Conservation (phyloP, 2,797 vertebrate genomes). For the Notolepis coatsorum region DNA sequence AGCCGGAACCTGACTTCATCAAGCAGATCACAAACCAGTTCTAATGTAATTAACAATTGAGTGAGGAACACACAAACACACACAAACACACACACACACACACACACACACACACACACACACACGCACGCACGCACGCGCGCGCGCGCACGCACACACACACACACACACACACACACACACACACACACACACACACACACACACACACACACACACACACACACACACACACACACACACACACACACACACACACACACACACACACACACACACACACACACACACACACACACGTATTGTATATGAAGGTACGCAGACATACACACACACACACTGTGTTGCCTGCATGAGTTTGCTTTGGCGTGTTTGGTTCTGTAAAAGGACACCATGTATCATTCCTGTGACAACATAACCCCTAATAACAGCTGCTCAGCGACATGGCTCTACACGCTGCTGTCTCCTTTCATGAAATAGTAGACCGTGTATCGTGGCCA, state of each 20-base stretch:
- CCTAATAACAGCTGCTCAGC: not conserved
- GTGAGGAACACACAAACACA: too few species aligned
- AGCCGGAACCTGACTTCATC: too few species aligned
- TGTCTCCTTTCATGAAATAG: too few species aligned
- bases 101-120: not conserved
- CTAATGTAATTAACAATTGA: too few species aligned
- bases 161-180: slow-evolving; percentile 3
- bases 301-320: not conserved
- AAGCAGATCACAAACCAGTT: too few species aligned
- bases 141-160: not conserved
- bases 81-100: not conserved
- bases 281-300: not conserved
- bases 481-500: too few species aligned
- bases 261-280: not conserved
- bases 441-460: too few species aligned
- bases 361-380: not conserved
- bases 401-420: not conserved
- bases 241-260: not conserved
- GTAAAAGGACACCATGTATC: not conserved
- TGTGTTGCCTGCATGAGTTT: too few species aligned
- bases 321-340: too few species aligned
- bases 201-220: slow-evolving; percentile 9
- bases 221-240: slow-evolving; percentile 1
- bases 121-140: not conserved
- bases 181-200: not conserved